These are phyloP conservation scores for Ylistrum balloti DNA, from an alignment of 1,140 invertebrate genomes.

Conservation along the genomic window DNA sequence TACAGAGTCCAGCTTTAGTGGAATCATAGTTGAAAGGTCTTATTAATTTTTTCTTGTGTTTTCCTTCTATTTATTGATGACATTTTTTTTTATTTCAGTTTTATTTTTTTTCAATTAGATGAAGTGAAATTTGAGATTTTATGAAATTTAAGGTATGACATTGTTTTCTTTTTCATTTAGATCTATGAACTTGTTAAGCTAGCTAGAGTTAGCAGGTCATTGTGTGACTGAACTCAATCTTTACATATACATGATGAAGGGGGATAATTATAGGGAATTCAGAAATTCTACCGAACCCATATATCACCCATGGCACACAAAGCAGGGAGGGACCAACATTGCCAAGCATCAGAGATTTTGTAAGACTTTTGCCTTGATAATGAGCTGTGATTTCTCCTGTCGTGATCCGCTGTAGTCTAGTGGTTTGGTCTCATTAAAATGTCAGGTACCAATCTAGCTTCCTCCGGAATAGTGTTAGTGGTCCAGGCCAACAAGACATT, in stretches of 20 bases:
- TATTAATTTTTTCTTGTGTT: no score
- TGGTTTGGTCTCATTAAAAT: neutral
- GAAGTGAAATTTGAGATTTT: no score
- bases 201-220: neutral
- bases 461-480: neutral
- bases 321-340: neutral
- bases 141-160: no score
- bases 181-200: no score
- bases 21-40: no score
- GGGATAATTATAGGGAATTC: constrained; percentile 28
- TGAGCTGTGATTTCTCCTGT: neutral
- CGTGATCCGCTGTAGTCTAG: neutral
- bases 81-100: no score
- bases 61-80: no score
- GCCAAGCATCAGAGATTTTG: constrained; percentile 4
- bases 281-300: neutral
- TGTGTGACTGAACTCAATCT: neutral
- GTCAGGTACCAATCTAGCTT: neutral
- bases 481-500: no score
- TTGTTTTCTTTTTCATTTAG: no score
- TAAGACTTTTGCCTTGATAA: neutral
- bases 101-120: no score
- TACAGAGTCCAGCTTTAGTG: no score
- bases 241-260: neutral
- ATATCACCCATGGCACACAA: neutral